phyloP scores from a whole-genome alignment of 2,797 vertebrate genomes.

The Phrynocephalus guinanensis region DNA sequence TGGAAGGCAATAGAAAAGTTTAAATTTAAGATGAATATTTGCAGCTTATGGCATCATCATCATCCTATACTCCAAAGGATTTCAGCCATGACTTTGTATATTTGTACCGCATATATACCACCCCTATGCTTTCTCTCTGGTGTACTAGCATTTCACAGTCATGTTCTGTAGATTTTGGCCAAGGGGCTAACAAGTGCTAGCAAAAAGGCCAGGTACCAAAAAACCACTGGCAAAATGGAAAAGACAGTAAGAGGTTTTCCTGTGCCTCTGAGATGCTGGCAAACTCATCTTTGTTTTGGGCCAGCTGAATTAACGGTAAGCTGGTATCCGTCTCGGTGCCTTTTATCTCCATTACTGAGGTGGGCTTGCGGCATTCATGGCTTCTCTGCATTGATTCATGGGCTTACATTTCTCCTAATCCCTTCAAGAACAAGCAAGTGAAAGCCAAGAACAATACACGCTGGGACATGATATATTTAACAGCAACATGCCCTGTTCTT shows the following conservation, averaged over 20 bases:
- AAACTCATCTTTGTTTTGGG: slow-evolving; percentile 39
- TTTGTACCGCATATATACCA: neutral
- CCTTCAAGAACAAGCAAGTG: slow-evolving; percentile 74
- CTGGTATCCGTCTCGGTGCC: slow-evolving; percentile 68
- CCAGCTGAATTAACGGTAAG: slow-evolving; percentile 68
- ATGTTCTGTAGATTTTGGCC: too few relatives aligned
- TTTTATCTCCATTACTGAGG: slow-evolving; percentile 68
- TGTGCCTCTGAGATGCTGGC: slow-evolving; percentile 8
- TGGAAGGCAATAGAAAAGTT: too few relatives aligned
- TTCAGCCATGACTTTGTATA: too few relatives aligned
- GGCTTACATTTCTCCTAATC: slow-evolving; percentile 69
- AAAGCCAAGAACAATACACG: slow-evolving; percentile 71
- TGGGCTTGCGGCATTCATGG: slow-evolving; percentile 66
- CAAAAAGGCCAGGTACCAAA: neutral
- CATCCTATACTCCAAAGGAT: too few relatives aligned
- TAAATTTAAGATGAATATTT: too few relatives aligned
- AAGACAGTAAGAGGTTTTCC: neutral
- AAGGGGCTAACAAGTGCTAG: neutral
- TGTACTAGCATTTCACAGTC: neutral
- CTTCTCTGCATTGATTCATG: slow-evolving; percentile 72
- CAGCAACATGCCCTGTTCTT: slow-evolving; percentile 57
- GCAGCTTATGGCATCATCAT: too few relatives aligned
- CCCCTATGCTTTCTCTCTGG: neutral
- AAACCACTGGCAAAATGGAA: neutral
- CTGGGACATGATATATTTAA: slow-evolving; percentile 67